A percentile compares a stretch with the other conserved stretches of the same genome.
Evolutionary conservation across 2,113 vertebrate genomes (phyloP).

Genomic region (Pitta sordida): DNA sequence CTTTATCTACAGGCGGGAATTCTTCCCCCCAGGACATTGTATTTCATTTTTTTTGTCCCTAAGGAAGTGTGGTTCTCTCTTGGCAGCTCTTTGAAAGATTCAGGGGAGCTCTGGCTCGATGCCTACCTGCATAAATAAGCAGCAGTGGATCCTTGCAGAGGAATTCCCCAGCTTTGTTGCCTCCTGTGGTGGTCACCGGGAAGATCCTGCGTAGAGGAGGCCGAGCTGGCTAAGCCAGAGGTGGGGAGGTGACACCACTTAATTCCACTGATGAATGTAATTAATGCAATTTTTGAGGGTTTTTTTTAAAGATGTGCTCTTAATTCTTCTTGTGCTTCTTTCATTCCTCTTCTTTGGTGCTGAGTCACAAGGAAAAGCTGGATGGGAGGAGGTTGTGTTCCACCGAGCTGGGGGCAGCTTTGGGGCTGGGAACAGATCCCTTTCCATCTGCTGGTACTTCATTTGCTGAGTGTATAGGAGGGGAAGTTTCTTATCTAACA

Average conservation of each 20-base stretch:
- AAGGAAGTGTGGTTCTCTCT: neutral
- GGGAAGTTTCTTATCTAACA: neutral
- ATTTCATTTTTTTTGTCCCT: neutral
- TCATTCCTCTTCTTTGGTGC: constrained; percentile 8
- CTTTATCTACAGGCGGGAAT: neutral
- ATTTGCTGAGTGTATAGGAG: neutral
- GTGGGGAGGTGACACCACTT: neutral
- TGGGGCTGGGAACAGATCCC: neutral
- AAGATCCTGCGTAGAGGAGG: constrained; percentile 8
- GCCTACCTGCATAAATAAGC: constrained; percentile 80
- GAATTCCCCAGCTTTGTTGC: neutral
- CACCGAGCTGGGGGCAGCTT: neutral
- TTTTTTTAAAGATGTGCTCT: neutral
- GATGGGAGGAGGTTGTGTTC: neutral
- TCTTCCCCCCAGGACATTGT: neutral
- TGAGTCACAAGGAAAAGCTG: neutral
- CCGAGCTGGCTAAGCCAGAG: constrained; percentile 1
- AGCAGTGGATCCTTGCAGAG: neutral
- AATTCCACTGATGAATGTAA: constrained; percentile 21
- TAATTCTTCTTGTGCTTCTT: constrained; percentile 34
- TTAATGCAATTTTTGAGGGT: neutral
- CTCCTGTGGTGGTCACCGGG: neutral
- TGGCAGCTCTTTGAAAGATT: constrained; percentile 81
- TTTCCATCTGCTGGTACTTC: neutral
- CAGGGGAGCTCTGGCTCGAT: constrained; percentile 82